Evolutionary conservation across 2,888 invertebrate species (phyloP).

Genomic region (Prenolepis imparis): DNA sequence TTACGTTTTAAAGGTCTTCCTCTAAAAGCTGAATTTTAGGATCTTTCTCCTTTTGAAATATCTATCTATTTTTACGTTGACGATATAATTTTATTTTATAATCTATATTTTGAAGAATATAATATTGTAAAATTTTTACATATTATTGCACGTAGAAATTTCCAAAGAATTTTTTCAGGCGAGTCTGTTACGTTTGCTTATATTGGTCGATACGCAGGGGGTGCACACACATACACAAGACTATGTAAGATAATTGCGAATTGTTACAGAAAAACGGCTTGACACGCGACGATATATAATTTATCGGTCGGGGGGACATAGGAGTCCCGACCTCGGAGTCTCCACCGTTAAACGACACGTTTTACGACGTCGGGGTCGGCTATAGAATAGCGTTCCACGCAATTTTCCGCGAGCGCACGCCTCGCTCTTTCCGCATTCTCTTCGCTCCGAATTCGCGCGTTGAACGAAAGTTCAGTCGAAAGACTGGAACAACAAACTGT

Average conservation of each 20-base stretch:
- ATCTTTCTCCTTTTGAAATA: not conserved
- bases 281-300: slow-evolving; percentile 30
- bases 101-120: not conserved
- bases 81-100: not conserved
- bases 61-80: not conserved
- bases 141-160: not conserved
- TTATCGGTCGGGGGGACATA: slow-evolving; percentile 20
- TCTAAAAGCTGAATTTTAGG: not conserved
- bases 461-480: no score
- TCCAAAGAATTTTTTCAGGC: not conserved
- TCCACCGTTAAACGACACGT: slow-evolving; percentile 26
- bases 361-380: not conserved
- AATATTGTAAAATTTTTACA: not conserved
- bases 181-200: slow-evolving; percentile 17
- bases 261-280: slow-evolving; percentile 15
- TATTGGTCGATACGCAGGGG: slow-evolving; percentile 19
- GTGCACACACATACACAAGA: not conserved
- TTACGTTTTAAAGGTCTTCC: not conserved
- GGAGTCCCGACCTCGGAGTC: slow-evolving; percentile 7
- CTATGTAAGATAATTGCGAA: slow-evolving; percentile 35
- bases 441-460: not conserved
- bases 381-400: slow-evolving; percentile 38
- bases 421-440: slow-evolving; percentile 68
- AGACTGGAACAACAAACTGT: not conserved
- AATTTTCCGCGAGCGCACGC: slow-evolving; percentile 59